These are phyloP conservation scores for Xenotilapia longispinis DNA, from an alignment of 2,113 vertebrate species.

Conservation along the genomic window DNA sequence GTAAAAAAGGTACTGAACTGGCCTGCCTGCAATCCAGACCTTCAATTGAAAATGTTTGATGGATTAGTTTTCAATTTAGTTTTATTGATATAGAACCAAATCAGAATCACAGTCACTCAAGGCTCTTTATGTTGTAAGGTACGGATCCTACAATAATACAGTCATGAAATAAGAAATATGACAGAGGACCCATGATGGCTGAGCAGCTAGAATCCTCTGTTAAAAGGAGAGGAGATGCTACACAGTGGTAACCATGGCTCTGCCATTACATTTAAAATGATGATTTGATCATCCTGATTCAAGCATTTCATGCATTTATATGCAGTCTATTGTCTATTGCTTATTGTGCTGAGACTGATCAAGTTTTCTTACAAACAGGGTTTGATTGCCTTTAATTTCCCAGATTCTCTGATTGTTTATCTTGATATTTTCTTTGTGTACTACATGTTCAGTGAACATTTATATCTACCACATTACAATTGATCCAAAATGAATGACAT, in stretches of 20 bases:
- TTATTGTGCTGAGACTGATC: not conserved
- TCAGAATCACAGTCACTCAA: not conserved
- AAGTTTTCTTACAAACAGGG: not conserved
- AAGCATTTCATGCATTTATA: not conserved
- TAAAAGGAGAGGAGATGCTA: not conserved
- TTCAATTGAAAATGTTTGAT: not conserved
- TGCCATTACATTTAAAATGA: not conserved
- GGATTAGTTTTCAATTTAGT: not conserved
- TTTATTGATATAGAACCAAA: not conserved
- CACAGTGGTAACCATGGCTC: not conserved
- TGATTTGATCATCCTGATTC: not conserved
- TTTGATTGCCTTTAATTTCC: not conserved
- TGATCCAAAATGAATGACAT: not conserved
- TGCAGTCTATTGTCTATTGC: not conserved
- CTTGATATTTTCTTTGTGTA: not conserved
- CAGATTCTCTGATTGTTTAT: not conserved
- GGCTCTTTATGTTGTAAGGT: not conserved
- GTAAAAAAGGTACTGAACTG: not conserved
- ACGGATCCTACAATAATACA: not conserved
- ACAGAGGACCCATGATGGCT: rapidly evolving
- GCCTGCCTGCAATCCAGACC: rapidly evolving
- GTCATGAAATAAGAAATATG: not conserved
- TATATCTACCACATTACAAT: not conserved
- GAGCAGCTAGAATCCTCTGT: not conserved
- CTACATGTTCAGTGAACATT: not conserved